Base-by-base conservation (phyloP, 2,797 vertebrate species). In the Champsocephalus gunnari region DNA sequence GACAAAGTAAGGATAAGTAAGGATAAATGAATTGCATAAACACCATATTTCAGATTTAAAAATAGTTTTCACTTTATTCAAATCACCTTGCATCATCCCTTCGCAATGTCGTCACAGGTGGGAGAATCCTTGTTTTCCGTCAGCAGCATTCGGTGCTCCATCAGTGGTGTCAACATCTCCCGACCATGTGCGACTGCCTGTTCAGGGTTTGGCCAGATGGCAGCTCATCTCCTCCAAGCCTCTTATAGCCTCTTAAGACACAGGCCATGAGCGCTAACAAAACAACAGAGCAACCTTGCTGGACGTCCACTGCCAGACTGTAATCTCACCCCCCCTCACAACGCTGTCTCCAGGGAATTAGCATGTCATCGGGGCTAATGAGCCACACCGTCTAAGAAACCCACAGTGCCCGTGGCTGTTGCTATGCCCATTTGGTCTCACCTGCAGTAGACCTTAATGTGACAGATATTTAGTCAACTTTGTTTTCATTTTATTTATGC, bases 181-280 rank as follows among this genome's bases (percentile, higher is more conserved):
- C 60, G 19, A 51, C 38, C 74, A 71, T 78, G 81, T 84, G 71
- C 59, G 76, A 34, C 53, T 84, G 65, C 24, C 75, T 72, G 69
- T 41, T 77, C 9, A 24, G 71, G 81, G 66, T 79, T 79, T 77
- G 84, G 83, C 90, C 92, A 94, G 91, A 92, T 94, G 93, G 93
- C 77, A 77, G 86, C 75, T 92, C 87, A 91, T 86, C 91, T 86
- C 79, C 13, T 75, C 56, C 85, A 91, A 92, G 86, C 91, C 82
- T 64, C 66, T 84, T 75, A 92, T 91, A 92, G 84, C 89, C 75
- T 92, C 92, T 94, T 92, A 92, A 90, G 79, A 83, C 87, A 62
- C 79, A 83, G 80, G 51, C 73, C 77, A 34, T 5, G 73, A 87
- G 63, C 84, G 44, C 41, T 82, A 81, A 74, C 82, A 38, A 84